Evolutionary conservation across 2,113 vertebrate genomes (phyloP), one percentile per base, ranked within the genome.

Genomic region (Holacanthus passer): DNA sequence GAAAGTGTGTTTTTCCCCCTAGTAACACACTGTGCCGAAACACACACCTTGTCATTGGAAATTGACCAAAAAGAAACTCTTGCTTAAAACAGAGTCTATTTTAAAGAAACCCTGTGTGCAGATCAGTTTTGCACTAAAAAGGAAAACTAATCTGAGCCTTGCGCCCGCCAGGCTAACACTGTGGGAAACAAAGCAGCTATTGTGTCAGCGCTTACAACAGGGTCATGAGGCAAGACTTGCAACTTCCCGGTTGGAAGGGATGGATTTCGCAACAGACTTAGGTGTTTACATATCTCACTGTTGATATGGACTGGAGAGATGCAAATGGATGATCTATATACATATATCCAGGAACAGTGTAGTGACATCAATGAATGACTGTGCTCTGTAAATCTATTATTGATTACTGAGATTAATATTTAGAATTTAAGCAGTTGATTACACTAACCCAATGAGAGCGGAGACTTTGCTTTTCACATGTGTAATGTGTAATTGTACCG

Each of bases 121-220:
- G 74, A 84, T 83, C 73, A 47, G 48, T 87, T 88, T 75, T 67
- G 58, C 20, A 55, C 64, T 48, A 60, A 85, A 85, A 82, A 74
- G 31, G 48, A 69, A 85, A 91, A 74, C 77, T 85, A 85, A 92
- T 92, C 88, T 88, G 77, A 82, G 74, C 60, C 43, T 76, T 79
- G 82, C 69, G 24, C 73, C 58, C 76, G 55, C 75, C 52, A 16
- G 39, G 74, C 79, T 77, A 80, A 79, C 84, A 72, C 74, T 73
- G 50, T 63, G 45, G 55, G 13, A 83, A 90, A 94, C 92, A 94
- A 94, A 90, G 90, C 59, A 65, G 53, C 63, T 74, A 89, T 91
- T 95, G 92, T 94, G 69, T 81, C 71, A 2, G 75, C 27, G 27
- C 74, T 90, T 84, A 75, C 56, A 82, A 60, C 72, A 73, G 47